Percentiles rank a stretch among this genome's conserved stretches.
Conservation (phyloP, 2,888 invertebrate species). For the Leptinotarsa rubiginosa region DNA sequence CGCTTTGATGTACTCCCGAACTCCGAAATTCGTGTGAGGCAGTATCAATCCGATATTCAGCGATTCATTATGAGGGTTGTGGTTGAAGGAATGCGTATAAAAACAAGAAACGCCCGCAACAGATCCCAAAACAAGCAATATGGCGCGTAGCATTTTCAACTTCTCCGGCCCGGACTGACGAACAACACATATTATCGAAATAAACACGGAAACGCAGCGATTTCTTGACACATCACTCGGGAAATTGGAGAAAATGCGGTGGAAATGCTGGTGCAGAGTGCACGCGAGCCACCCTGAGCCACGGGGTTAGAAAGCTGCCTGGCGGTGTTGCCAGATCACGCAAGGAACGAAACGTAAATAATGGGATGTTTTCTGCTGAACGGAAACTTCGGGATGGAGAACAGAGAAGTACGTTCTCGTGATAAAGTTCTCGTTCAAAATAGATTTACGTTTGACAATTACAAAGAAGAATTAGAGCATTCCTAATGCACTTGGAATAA, state of each 20-base stretch:
- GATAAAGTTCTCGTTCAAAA: neutral
- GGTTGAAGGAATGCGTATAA: constrained; percentile 51
- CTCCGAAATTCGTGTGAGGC: constrained; percentile 74
- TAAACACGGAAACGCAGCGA: constrained; percentile 10
- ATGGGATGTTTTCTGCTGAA: neutral
- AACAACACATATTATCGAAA: constrained; percentile 37
- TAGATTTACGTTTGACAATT: neutral
- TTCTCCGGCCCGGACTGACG: constrained; percentile 17
- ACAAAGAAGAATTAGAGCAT: neutral
- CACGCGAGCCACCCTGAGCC: constrained; percentile 31
- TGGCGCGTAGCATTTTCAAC: constrained; percentile 48
- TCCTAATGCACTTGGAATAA: neutral
- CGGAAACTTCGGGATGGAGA: neutral
- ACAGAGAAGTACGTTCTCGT: neutral
- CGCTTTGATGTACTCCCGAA: constrained; percentile 75
- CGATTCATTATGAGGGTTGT: constrained; percentile 50
- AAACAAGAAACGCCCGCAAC: constrained; percentile 50
- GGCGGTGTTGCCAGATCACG: constrained; percentile 32
- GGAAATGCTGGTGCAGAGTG: constrained; percentile 29
- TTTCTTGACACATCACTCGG: constrained; percentile 37
- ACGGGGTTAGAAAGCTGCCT: constrained; percentile 31
- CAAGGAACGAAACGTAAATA: constrained; percentile 14
- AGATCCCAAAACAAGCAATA: constrained; percentile 49
- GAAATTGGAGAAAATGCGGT: constrained; percentile 30
- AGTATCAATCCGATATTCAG: constrained; percentile 72